These are phyloP conservation scores for Trypoxylus dichotomus DNA, from an alignment of 1,140 invertebrate species.

Conservation along the genomic window DNA sequence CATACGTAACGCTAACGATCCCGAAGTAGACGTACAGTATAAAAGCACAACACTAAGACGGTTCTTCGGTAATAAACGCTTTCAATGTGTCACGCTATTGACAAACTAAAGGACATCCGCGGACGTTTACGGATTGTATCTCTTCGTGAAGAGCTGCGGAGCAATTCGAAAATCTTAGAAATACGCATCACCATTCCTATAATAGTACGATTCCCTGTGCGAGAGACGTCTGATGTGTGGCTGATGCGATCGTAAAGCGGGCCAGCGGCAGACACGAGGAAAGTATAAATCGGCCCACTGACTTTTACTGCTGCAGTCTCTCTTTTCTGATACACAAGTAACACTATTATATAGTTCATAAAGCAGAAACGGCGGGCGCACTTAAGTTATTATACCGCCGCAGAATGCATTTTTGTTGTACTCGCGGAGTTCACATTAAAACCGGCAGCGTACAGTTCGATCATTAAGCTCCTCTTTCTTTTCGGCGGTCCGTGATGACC, in stretches of 20 bases:
- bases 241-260: constrained; percentile 7
- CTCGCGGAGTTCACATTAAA: not conserved
- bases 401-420: constrained; percentile 11
- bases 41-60: not conserved
- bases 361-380: not conserved
- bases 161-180: not conserved
- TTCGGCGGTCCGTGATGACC: not conserved
- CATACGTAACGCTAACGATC: too few relatives aligned
- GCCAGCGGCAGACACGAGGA: not conserved
- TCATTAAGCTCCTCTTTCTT: not conserved
- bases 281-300: constrained; percentile 15
- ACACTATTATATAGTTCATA: constrained; percentile 4
- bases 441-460: not conserved
- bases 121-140: too few relatives aligned
- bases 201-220: too few relatives aligned
- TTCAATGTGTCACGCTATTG: not conserved
- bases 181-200: too few relatives aligned
- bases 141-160: too few relatives aligned
- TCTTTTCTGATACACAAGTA: constrained; percentile 7
- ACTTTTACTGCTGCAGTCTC: not conserved
- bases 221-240: not conserved
- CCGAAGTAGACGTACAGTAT: not conserved
- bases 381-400: not conserved
- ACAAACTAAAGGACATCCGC: not conserved
- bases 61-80: not conserved